Evolutionary conservation across 2,888 invertebrate genomes (phyloP).

Genomic region (Hedya salicella): DNA sequence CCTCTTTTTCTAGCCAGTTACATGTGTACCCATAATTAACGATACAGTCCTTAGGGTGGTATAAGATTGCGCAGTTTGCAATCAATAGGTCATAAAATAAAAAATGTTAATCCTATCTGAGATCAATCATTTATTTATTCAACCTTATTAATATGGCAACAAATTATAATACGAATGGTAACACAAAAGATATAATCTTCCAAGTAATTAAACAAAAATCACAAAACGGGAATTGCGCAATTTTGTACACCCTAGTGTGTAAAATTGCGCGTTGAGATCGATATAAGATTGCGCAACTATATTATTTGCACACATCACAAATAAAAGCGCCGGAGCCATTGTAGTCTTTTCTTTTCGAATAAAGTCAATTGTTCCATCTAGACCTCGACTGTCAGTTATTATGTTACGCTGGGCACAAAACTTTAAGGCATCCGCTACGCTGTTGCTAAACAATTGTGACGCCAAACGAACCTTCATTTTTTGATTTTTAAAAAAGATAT

Average conservation of each 20-base stretch:
- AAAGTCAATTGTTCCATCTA: too few relatives aligned
- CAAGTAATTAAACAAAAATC: constrained; percentile 3
- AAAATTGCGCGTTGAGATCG: constrained; percentile 16
- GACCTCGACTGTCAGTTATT: too few relatives aligned
- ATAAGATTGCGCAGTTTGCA: background rate
- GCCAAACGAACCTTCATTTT: background rate
- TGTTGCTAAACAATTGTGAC: background rate
- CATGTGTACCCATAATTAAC: too few relatives aligned
- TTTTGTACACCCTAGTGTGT: background rate
- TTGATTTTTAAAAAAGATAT: background rate
- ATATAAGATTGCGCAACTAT: constrained; percentile 11
- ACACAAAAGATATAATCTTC: constrained; percentile 1
- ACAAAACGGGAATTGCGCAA: constrained; percentile 5
- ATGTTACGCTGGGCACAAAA: background rate
- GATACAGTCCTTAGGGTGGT: too few relatives aligned
- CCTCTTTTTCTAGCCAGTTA: too few relatives aligned
- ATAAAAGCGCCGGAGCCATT: constrained; percentile 11
- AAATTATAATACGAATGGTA: constrained; percentile 4
- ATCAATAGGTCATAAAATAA: constrained; percentile 5
- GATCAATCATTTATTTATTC: background rate
- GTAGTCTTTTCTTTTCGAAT: background rate
- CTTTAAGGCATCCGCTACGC: background rate
- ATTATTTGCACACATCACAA: constrained; percentile 15
- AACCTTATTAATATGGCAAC: constrained; percentile 5
- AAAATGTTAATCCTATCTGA: background rate